Evolutionary conservation across 2,888 invertebrate species (phyloP), one percentile per base, ranked within the genome.

Genomic region (Eurytoma californica): DNA sequence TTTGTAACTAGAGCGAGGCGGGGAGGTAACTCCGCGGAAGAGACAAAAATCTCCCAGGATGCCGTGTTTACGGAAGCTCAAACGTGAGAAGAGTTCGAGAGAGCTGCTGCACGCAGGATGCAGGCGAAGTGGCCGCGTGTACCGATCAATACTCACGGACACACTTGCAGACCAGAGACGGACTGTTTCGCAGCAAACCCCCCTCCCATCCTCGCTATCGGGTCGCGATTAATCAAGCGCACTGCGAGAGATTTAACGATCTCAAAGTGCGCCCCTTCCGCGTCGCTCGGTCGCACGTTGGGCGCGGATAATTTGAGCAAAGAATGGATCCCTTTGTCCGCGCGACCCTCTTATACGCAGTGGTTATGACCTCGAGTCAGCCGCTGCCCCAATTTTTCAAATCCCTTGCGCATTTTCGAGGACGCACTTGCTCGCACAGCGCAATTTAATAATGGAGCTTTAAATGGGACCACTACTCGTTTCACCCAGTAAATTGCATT

Each of bases 131-230:
- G 68, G 60, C 82, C 70, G 82, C 81, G 13, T 58, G 30, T 57
- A 13, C 18, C 82, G 82, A 84, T 84, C 84, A 83, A 84, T 84
- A 84, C 80, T 30, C 30, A 82, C 82, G 47, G 69, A 68, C 57
- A 77, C 66, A 63, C 30, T 63, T 18, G 63, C n/a, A 28, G n/a
- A 63, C 18, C 47, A 39, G 57, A 63, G 18, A 16, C 28, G 2
- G 39, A 47, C 63, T 61, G 20, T 53, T 18, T 67, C 51, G 51
- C 14, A 12, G 24, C 9, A 12, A 14, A 24, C 30, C 30, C 1
- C n/a, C 51, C n/a, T 12, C 16, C 16, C 47, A n/a, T 7, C n/a
- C 30, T 0, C 53, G 24, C 3, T n/a, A 20, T 60, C 39, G 3
- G 51, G n/a, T 28, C 7, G 14, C 47, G 51, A 58, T 70, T 57